Conservation (phyloP, 2,113 vertebrate genomes). For the Pseudorectes ferrugineus region DNA sequence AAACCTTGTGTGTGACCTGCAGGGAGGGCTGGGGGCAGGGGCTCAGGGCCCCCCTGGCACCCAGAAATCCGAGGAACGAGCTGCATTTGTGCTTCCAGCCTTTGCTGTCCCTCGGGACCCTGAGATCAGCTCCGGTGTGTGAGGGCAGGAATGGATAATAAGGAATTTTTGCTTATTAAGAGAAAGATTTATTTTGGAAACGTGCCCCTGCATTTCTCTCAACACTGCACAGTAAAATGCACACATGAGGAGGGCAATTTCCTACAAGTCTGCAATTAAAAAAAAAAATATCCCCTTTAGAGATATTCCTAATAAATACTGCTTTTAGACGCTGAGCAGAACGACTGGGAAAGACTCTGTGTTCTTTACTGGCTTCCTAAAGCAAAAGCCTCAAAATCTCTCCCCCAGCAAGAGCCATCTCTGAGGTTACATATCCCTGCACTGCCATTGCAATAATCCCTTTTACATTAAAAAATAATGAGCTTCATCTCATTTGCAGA, state of each 20-base stretch:
- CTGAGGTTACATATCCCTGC: background rate
- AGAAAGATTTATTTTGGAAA: background rate
- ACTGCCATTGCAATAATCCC: constrained; percentile 27
- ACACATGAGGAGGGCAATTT: background rate
- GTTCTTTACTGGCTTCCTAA: background rate
- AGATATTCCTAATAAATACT: constrained; percentile 7
- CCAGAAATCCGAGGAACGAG: background rate
- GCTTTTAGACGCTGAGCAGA: background rate
- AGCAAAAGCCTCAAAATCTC: background rate
- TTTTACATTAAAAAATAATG: constrained; percentile 72
- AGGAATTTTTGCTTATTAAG: background rate
- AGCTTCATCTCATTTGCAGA: constrained; percentile 47
- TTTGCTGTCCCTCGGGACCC: background rate
- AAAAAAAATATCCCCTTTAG: background rate
- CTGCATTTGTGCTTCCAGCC: background rate
- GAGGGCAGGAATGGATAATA: background rate
- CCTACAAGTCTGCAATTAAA: constrained; percentile 6
- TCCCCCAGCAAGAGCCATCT: background rate
- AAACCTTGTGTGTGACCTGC: background rate
- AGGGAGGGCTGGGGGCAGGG: background rate
- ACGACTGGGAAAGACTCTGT: background rate
- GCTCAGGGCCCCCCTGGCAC: background rate
- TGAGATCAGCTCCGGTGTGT: background rate
- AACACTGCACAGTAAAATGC: background rate
- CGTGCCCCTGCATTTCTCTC: background rate